These are phyloP conservation scores for Chromoteleia sp. DNA, from an alignment of 2,888 invertebrate genomes.

Conservation along the genomic window DNA sequence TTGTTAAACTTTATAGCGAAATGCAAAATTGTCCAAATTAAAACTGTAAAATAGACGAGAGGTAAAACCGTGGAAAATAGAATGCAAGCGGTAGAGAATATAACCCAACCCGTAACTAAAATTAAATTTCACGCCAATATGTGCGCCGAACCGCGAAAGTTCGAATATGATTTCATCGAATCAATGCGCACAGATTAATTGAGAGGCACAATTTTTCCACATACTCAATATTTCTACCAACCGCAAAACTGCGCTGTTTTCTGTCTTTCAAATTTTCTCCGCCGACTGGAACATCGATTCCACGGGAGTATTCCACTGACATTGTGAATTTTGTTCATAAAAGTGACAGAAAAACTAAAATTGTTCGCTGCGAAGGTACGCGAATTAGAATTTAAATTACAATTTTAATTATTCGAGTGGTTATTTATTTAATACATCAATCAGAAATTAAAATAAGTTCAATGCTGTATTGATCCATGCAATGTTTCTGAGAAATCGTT, in stretches of 20 bases:
- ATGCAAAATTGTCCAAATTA: slow-evolving; percentile 36
- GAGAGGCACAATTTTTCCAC: slow-evolving; percentile 53
- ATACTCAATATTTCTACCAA: slow-evolving; percentile 24
- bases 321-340: slow-evolving; percentile 9
- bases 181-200: slow-evolving; percentile 64
- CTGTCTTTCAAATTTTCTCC: slow-evolving; percentile 23
- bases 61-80: slow-evolving; percentile 6
- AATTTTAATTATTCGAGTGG: too few relatives aligned
- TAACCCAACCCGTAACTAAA: slow-evolving; percentile 36
- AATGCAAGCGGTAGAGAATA: slow-evolving; percentile 6
- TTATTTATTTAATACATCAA: too few relatives aligned
- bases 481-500: too few relatives aligned
- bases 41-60: slow-evolving; percentile 29
- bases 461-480: too few relatives aligned
- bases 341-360: background rate
- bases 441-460: too few relatives aligned
- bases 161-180: slow-evolving; percentile 68
- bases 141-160: slow-evolving; percentile 54
- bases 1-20: slow-evolving; percentile 32
- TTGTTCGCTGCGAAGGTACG: background rate
- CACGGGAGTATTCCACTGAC: background rate
- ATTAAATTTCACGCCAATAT: slow-evolving; percentile 65
- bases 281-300: slow-evolving; percentile 30
- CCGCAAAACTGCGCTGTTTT: slow-evolving; percentile 22
- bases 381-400: slow-evolving; percentile 32